These are phyloP conservation scores for Brachypteracias leptosomus DNA, from an alignment of 2,113 vertebrate species.

Conservation along the genomic window DNA sequence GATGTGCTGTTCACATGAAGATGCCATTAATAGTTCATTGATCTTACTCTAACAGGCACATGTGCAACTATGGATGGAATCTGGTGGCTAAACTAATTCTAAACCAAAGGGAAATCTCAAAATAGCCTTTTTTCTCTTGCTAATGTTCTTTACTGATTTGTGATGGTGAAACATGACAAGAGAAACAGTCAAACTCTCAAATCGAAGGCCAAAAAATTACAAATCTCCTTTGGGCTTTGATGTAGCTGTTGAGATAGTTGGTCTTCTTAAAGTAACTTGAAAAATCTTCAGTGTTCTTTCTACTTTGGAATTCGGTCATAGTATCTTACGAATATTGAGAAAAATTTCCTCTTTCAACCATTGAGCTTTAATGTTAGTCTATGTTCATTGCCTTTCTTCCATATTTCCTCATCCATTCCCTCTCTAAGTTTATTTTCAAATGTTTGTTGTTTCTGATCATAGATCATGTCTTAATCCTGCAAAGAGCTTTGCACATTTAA, in stretches of 20 bases:
- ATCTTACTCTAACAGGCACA: not conserved
- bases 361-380: not conserved
- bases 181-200: not conserved
- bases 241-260: not conserved
- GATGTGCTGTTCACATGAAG: not conserved
- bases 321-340: not conserved
- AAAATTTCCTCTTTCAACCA: not conserved
- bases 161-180: not conserved
- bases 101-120: not conserved
- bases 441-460: not conserved
- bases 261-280: not conserved
- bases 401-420: not conserved
- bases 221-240: not conserved
- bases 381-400: not conserved
- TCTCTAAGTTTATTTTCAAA: not conserved
- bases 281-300: not conserved
- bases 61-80: not conserved
- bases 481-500: not conserved
- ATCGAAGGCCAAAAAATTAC: not conserved
- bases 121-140: not conserved
- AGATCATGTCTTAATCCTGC: not conserved
- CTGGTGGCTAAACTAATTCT: not conserved
- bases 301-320: not conserved
- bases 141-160: not conserved
- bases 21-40: not conserved